These are phyloP conservation scores for Mohoua ochrocephala DNA, from an alignment of 2,113 vertebrate species.

Conservation along the genomic window DNA sequence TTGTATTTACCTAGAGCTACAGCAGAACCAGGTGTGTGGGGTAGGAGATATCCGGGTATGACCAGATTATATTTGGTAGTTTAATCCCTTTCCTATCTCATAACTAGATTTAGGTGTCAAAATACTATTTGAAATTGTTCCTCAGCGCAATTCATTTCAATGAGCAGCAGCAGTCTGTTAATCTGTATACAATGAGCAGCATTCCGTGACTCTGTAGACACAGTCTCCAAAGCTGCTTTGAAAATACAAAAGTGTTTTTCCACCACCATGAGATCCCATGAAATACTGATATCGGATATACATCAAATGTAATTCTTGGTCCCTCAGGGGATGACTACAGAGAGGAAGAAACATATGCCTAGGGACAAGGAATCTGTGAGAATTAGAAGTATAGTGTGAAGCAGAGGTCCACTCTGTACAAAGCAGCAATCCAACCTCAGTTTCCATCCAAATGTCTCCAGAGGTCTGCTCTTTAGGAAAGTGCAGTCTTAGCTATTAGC, in stretches of 20 bases:
- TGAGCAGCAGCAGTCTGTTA: not conserved
- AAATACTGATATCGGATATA: not conserved
- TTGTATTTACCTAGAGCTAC: not conserved
- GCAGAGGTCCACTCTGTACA: not conserved
- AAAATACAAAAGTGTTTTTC: not conserved
- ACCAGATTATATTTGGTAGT: not conserved
- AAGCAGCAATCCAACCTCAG: not conserved
- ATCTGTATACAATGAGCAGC: not conserved
- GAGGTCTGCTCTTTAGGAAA: not conserved
- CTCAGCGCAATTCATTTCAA: not conserved
- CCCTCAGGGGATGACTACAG: not conserved
- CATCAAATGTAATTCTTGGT: not conserved
- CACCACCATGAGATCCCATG: not conserved
- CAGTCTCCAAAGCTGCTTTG: not conserved
- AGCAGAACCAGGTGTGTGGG: not conserved
- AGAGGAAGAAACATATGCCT: not conserved
- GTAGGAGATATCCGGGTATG: not conserved
- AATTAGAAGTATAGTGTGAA: not conserved
- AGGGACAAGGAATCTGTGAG: not conserved
- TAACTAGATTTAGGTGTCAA: not conserved
- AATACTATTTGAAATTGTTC: not conserved
- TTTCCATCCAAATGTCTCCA: not conserved
- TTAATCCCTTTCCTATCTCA: not conserved
- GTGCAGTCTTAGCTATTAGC: not conserved
- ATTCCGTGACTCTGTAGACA: not conserved